These are phyloP conservation scores for Monarcha castaneiventris DNA, from an alignment of 2,113 vertebrate genomes.

Conservation along the genomic window DNA sequence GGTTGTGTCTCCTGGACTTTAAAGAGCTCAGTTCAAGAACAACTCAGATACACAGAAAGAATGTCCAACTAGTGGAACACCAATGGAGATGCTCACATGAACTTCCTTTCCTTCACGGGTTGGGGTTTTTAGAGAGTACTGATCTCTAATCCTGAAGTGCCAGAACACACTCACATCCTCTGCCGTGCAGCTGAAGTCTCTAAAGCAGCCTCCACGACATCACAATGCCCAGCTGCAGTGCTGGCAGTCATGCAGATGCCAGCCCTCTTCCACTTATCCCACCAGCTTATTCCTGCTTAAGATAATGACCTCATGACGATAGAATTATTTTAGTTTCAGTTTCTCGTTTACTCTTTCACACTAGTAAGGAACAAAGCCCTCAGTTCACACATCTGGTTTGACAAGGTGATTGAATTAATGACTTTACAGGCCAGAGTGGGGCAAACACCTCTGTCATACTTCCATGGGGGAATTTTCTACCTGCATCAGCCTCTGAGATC, in stretches of 20 bases:
- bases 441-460: rapidly evolving
- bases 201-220: not conserved
- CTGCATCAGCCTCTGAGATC: not conserved
- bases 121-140: not conserved
- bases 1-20: not conserved
- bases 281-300: not conserved
- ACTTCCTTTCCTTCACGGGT: not conserved
- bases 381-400: not conserved
- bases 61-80: not conserved
- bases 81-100: not conserved
- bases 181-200: not conserved
- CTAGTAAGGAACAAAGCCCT: not conserved
- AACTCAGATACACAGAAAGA: not conserved
- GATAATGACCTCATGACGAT: not conserved
- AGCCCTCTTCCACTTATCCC: not conserved
- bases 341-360: not conserved
- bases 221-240: rapidly evolving
- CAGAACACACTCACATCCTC: not conserved
- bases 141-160: not conserved
- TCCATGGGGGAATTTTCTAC: not conserved
- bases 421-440: not conserved
- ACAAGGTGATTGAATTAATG: not conserved
- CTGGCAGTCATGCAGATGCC: not conserved
- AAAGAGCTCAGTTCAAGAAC: not conserved
- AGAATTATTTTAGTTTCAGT: not conserved